Base-by-base conservation (phyloP, 2,888 invertebrate species). In the Drosophila pegasa region DNA sequence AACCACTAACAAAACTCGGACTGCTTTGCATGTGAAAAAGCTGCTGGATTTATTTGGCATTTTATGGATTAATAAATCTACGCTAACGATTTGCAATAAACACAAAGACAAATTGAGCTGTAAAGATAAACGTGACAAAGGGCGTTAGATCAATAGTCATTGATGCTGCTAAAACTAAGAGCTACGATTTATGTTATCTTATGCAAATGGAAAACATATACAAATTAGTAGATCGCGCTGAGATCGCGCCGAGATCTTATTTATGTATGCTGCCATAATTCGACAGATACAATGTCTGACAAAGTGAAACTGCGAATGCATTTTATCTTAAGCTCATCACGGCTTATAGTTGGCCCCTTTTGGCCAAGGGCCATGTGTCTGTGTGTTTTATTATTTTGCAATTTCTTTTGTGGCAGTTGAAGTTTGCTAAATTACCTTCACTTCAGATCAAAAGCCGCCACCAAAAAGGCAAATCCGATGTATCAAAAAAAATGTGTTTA, bases 401-500 rank as follows among this genome's bases (percentile, higher is more conserved):
- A 73, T 83, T 76, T 78, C 71, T 72, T 78, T 71, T 86, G 76
- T 78, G 78, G 51, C 86, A 66, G 66, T 65, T 75, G 62, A 68
- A 72, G 69, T 68, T 69, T 59, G 72, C 68, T 83, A 87, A 86
- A 86, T 86, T 86, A 86, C 87, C 85, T 87, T 86, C 80, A 87
- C 76, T 82, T 87, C 87, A 82, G 71, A 82, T 82, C 76, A 80
- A 75, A 82, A 78, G 66, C 66, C 59, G 75, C 67, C 63, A 70
- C 66, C 65, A 71, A 81, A 79, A 73, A 51, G 50, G 14, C 54
- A 78, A 72, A 66, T 66, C 55, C 40, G 29, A 51, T 60, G 45
- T 60, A 33, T 55, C 40, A 52, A 65, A 73, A 43, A 27, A 22
- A 22, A 14, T 14, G 27, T 29, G 45, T 29, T 20, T 43, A 22